Base-by-base conservation (phyloP, 2,113 vertebrate species). In the Haplochromis vanheusdeni region DNA sequence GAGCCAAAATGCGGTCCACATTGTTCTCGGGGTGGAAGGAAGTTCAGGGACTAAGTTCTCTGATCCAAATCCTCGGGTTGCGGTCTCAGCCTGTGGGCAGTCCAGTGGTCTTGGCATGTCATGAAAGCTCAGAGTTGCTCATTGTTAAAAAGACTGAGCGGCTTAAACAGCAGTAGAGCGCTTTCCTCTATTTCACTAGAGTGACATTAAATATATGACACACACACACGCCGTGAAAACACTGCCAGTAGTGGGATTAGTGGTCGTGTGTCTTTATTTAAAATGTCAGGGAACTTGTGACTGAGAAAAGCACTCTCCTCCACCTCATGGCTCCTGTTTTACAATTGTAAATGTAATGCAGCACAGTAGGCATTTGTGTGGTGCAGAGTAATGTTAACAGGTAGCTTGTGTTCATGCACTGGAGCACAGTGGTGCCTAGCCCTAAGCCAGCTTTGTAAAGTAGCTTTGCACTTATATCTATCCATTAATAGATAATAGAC, bases 51-150 rank as follows among this genome's bases (percentile, higher is more conserved):
- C 54, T 42, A 60, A 28, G 28, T 19, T 85, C 65, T 84, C 21
- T 83, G 87, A 7, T 77, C 26, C 73, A 33, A 77, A 79, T 86
- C 54, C 21, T 82, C 12, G 45, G 60, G 56, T 80, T 82, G 13
- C 19, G 65, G 28, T 79, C 65, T 83, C 21, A 42, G 79, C 7
- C 51, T 54, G n/a, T 23, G n/a, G 23, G 47, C 60, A 42, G 52
- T 82, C 28, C 17, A 31, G 47, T 82, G 82, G 87, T 86, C 80
- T 87, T 73, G 79, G 80, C 83, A 68, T 90, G 82, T 82, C 75
- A 89, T 17, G 23, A 86, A 86, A 85, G 77, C 84, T 88, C 54
- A 90, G 91, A 87, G 83, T 92, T 84, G 85, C 33, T 86, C 35
- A 89, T 91, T 92, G 87, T 92, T 84, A 56, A 28, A 28, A 49